phyloP scores from a whole-genome alignment of 2,113 vertebrate genomes.

The Podilymbus podiceps region DNA sequence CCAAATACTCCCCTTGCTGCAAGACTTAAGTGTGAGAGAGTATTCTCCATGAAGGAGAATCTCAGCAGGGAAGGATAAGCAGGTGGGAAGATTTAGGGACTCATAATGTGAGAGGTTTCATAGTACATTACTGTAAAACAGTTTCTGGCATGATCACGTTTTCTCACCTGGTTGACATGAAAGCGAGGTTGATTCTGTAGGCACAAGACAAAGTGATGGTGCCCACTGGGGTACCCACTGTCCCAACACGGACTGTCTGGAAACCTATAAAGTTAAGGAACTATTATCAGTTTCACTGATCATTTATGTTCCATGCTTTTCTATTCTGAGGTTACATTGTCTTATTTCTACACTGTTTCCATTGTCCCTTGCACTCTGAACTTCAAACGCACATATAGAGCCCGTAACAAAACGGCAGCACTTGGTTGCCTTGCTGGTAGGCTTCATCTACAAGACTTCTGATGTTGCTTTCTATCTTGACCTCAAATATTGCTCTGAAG shows the following conservation, averaged over 20 bases:
- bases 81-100: not conserved
- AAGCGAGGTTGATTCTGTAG: conserved; percentile 96
- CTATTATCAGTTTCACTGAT: not conserved
- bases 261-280: conserved; percentile 80
- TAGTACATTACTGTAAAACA: not conserved
- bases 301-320: not conserved
- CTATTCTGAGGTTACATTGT: not conserved
- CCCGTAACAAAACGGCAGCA: not conserved
- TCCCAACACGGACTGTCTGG: conserved; percentile 94
- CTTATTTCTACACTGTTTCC: not conserved
- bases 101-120: not conserved
- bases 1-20: conserved; percentile 21
- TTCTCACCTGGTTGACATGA: conserved; percentile 95
- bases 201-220: conserved; percentile 96
- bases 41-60: not conserved
- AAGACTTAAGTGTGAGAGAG: not conserved
- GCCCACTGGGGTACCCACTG: conserved; percentile 93
- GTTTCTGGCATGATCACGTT: not conserved
- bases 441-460: not conserved
- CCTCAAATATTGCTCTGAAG: not conserved
- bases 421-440: not conserved
- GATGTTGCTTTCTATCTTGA: not conserved
- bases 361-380: not conserved
- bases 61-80: not conserved
- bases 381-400: not conserved